Percentiles rank a stretch among this genome's conserved stretches.
phyloP scores from a whole-genome alignment of 1,140 invertebrate species.

The Zophobas atratus region DNA sequence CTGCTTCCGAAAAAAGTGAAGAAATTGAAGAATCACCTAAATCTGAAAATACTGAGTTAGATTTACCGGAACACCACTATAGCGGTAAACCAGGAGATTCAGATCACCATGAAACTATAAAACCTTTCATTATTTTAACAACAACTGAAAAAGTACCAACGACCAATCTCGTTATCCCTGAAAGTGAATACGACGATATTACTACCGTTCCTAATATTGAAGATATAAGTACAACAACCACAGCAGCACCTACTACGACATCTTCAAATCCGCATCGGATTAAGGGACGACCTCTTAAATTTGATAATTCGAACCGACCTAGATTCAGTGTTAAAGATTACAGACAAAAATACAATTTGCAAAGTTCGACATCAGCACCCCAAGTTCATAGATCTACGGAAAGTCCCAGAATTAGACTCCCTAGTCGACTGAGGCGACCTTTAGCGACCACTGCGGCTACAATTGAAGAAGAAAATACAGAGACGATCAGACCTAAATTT shows the following conservation, averaged over 20 bases:
- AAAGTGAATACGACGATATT: slow-evolving; percentile 62
- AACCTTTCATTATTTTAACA: slow-evolving; percentile 5
- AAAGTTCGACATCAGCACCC: slow-evolving; percentile 70
- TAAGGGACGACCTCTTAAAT: slow-evolving; percentile 61
- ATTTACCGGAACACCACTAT: slow-evolving; percentile 19
- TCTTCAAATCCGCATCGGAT: slow-evolving; percentile 67
- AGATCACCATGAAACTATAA: slow-evolving; percentile 15
- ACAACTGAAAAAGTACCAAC: slow-evolving; percentile 21
- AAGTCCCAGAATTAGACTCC: slow-evolving; percentile 18
- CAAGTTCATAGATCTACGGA: slow-evolving; percentile 3
- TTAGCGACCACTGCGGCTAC: slow-evolving; percentile 40
- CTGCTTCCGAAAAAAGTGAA: slow-evolving; percentile 26
- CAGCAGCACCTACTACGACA: slow-evolving; percentile 62
- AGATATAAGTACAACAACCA: slow-evolving; percentile 51
- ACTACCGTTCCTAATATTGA: slow-evolving; percentile 45
- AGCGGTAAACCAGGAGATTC: not conserved
- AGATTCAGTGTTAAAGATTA: slow-evolving; percentile 76
- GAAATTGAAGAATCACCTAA: slow-evolving; percentile 45
- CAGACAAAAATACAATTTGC: slow-evolving; percentile 67
- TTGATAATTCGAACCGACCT: slow-evolving; percentile 67
- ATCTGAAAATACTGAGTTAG: slow-evolving; percentile 7
- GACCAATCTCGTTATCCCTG: slow-evolving; percentile 52
- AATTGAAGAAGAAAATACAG: slow-evolving; percentile 50
- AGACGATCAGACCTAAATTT: slow-evolving; percentile 64
- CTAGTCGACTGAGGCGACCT: slow-evolving; percentile 17